Conservation (phyloP, 2,797 vertebrate genomes). For the Garrulus glandarius region DNA sequence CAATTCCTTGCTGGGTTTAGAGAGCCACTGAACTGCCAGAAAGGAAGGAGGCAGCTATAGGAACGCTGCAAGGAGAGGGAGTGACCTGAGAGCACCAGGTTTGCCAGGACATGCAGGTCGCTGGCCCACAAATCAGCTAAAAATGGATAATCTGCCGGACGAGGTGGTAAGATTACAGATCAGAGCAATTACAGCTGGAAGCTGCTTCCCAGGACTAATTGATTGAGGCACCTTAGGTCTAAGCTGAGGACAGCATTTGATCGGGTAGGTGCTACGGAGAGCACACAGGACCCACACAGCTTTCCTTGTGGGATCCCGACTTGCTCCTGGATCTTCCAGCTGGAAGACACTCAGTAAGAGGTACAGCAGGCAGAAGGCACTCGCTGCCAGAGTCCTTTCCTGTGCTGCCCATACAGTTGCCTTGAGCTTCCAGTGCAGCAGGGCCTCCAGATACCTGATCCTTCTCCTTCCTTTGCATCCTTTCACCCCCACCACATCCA, state of each 20-base stretch:
- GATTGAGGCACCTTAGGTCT: background rate
- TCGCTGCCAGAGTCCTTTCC: background rate
- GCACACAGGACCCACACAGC: fast-evolving
- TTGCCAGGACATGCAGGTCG: background rate
- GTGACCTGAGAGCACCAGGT: background rate
- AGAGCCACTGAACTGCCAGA: background rate
- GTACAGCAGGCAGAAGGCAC: background rate
- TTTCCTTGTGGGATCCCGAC: fast-evolving
- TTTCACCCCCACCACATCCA: background rate
- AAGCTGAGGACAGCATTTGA: background rate
- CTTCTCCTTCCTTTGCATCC: background rate
- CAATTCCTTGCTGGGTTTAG: background rate
- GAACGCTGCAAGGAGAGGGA: background rate
- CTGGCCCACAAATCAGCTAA: conserved; percentile 18
- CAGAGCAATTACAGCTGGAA: conserved; percentile 12
- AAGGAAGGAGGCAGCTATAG: background rate
- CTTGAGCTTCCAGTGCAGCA: background rate
- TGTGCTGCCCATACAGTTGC: background rate
- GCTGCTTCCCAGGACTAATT: background rate
- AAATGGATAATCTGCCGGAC: background rate
- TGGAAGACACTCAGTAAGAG: background rate
- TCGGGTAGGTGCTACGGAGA: fast-evolving
- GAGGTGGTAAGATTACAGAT: conserved; percentile 11
- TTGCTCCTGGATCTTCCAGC: background rate
- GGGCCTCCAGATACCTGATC: background rate